Base-by-base conservation (phyloP, 2,888 invertebrate species). In the Rotaria magnacalcarata region DNA sequence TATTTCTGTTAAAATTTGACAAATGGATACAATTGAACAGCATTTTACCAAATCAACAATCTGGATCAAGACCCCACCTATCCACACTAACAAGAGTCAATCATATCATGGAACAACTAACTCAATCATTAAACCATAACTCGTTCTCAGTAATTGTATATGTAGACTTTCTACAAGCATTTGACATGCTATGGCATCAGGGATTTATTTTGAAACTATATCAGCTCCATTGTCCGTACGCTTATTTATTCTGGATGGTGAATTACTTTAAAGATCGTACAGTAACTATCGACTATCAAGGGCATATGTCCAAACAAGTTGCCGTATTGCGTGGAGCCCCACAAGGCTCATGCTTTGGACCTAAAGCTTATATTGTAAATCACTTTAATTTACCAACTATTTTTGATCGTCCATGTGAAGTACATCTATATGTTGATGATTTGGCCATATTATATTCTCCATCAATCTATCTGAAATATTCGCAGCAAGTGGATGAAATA, bases 311-410 rank as follows among this genome's bases (percentile, higher is more conserved):
- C 1, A 67, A 67, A 67, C 27, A 67, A 67, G 21, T 67, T 14
- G 2, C 27, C 0, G 67, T 67, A n/a, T 1, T 3, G 1, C 1
- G 67, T 27, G 27, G 67, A 67, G 67, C 67, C 3, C 67, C 27
- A 67, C 67, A 67, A 67, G 67, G 67, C 4, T 67, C 67, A 2
- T 67, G 34, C 67, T 67, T 67, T 67, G 67, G 67, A n/a, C 67
- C 67, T 67, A 67, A 67, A 67, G 67, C 67, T 67, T 67, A 67
- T 34, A 67, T 67, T 27, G 27, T 67, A 8, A 4, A 67, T 27
- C 67, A 67, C 27, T 67, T 67, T 6, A 27, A 67, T 34, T 67
- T 67, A 67, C 34, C 67, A 60, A 21, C 60, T 2, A 60, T 60
- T n/a, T 60, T 60, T 8, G 16, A 19, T 2, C 10, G 60, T 7